Conservation (phyloP, 2,888 invertebrate species). For the Heliconius ethilla region DNA sequence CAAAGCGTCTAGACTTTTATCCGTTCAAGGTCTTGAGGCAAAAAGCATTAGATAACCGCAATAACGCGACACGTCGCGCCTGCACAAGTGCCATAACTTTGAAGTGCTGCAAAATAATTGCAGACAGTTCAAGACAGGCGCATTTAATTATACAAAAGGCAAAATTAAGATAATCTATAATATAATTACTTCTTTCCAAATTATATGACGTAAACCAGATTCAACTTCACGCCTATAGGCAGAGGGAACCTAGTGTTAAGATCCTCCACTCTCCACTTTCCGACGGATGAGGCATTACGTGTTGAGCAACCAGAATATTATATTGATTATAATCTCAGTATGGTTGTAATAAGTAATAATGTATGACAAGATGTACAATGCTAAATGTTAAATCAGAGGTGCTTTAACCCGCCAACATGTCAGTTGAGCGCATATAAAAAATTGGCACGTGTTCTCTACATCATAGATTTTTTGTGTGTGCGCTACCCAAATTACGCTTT, state of each 20-base stretch:
- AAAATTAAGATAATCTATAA: background rate
- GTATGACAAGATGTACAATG: slow-evolving; percentile 34
- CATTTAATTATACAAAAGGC: slow-evolving; percentile 30
- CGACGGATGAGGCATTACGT: too few relatives aligned
- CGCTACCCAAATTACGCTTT: slow-evolving; percentile 41
- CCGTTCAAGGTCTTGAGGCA: slow-evolving; percentile 65
- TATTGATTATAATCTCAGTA: background rate
- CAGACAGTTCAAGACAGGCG: slow-evolving; percentile 58
- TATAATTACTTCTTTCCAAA: too few relatives aligned
- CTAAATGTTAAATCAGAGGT: slow-evolving; percentile 45
- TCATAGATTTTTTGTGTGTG: slow-evolving; percentile 40
- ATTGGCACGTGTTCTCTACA: slow-evolving; percentile 44
- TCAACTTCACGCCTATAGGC: too few relatives aligned
- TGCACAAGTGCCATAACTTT: slow-evolving; percentile 50
- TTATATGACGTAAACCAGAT: too few relatives aligned
- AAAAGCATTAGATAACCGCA: slow-evolving; percentile 60
- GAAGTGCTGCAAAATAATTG: slow-evolving; percentile 55
- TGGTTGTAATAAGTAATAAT: slow-evolving; percentile 21
- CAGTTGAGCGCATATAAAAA: slow-evolving; percentile 41
- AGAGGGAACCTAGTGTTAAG: too few relatives aligned
- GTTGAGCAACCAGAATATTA: too few relatives aligned
- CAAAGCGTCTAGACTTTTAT: slow-evolving; percentile 74
- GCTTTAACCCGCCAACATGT: slow-evolving; percentile 44
- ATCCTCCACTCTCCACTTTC: too few relatives aligned
- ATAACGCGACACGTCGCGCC: slow-evolving; percentile 63